These are phyloP conservation scores for Coenonympha arcania DNA, from an alignment of 2,888 invertebrate genomes.

Conservation along the genomic window DNA sequence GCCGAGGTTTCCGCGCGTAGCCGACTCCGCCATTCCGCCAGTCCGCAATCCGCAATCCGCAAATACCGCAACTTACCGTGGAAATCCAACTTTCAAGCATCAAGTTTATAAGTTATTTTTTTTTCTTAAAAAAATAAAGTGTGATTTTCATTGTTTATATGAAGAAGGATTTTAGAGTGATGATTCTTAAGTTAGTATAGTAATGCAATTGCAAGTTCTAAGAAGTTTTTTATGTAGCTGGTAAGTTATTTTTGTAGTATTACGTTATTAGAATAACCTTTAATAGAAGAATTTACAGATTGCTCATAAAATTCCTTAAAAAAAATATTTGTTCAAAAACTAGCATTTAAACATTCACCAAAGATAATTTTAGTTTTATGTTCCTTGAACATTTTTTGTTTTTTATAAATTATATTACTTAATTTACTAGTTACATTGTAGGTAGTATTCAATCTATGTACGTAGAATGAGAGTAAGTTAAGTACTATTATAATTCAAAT, in stretches of 20 bases:
- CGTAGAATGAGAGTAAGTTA: no score
- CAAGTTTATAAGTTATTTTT: conserved; percentile 18
- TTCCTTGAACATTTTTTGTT: no score
- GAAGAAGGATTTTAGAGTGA: conserved; percentile 11
- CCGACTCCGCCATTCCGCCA: conserved; percentile 40
- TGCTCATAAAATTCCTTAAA: no score
- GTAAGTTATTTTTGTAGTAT: no score
- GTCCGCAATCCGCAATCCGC: conserved; percentile 15
- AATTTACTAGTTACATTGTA: no score
- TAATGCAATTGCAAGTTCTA: conserved; percentile 11
- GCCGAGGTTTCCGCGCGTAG: conserved; percentile 58
- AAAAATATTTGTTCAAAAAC: no score
- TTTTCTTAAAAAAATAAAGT: conserved; percentile 3
- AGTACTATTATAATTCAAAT: background rate
- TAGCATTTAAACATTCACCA: no score
- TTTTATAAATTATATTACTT: no score
- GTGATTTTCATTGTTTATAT: conserved; percentile 3
- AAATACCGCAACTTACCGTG: conserved; percentile 5
- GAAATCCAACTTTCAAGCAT: conserved; percentile 4
- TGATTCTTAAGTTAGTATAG: background rate
- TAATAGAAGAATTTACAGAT: no score
- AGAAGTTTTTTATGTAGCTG: conserved; percentile 13
- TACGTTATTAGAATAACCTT: no score
- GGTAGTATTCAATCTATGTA: no score
- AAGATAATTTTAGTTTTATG: no score